A percentile compares a stretch with the other conserved stretches of the same genome.
Conservation (phyloP, 1,140 invertebrate species). For the Drosophila lini region DNA sequence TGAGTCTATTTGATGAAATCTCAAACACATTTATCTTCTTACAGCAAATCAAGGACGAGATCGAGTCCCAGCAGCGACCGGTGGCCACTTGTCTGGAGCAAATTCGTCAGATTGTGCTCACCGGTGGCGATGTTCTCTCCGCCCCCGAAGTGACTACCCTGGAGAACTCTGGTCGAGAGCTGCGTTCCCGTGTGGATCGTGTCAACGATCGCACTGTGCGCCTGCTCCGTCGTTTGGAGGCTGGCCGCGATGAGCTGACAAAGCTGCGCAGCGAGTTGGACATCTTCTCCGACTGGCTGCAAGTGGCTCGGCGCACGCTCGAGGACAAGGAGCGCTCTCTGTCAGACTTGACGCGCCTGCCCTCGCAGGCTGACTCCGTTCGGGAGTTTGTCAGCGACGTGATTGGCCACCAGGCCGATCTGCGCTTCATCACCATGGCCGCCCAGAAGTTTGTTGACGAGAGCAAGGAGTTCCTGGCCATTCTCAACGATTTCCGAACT, state of each 20-base stretch:
- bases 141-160: slow-evolving; percentile 93
- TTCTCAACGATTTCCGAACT: slow-evolving; percentile 94
- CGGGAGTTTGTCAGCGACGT: slow-evolving; percentile 96
- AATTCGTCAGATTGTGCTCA: slow-evolving; percentile 94
- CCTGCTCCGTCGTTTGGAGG: slow-evolving; percentile 90
- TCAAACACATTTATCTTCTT: slow-evolving; percentile 20
- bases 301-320: slow-evolving; percentile 90
- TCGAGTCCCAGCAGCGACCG: slow-evolving; percentile 93
- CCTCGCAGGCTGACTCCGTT: slow-evolving; percentile 90
- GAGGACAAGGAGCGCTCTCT: slow-evolving; percentile 94
- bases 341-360: slow-evolving; percentile 90
- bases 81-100: slow-evolving; percentile 95
- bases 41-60: slow-evolving; percentile 95
- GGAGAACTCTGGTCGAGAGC: slow-evolving; percentile 92
- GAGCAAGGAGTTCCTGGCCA: slow-evolving; percentile 93
- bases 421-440: slow-evolving; percentile 96
- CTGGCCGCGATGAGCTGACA: slow-evolving; percentile 93
- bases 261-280: slow-evolving; percentile 92
- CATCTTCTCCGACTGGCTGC: slow-evolving; percentile 94
- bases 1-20: not conserved
- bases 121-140: slow-evolving; percentile 94
- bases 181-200: slow-evolving; percentile 94
- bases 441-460: slow-evolving; percentile 98
- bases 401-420: slow-evolving; percentile 96
- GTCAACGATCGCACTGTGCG: slow-evolving; percentile 91